Conservation (phyloP, 2,113 vertebrate species). For the Phocoena phocoena region DNA sequence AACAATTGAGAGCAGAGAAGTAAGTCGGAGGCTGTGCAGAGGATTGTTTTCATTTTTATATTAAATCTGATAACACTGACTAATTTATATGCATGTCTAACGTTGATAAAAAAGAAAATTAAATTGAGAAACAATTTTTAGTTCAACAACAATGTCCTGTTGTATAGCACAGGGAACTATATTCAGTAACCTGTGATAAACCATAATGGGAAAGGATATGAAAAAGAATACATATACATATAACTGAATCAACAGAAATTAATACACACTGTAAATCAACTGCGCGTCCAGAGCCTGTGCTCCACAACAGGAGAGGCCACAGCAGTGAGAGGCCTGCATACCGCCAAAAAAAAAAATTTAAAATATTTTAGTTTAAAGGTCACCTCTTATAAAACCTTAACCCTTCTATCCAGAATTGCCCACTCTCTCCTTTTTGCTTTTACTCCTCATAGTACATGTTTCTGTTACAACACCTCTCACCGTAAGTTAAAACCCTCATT, state of each 20-base stretch:
- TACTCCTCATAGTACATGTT: background rate
- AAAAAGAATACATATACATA: background rate
- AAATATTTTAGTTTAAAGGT: background rate
- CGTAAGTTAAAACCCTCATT: background rate
- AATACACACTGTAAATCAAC: background rate
- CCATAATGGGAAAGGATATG: background rate
- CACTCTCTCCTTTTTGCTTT: background rate
- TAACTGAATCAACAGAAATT: background rate
- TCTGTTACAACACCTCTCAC: background rate
- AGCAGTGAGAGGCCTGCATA: too few species aligned
- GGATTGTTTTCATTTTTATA: background rate
- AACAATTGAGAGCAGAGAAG: background rate
- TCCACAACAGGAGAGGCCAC: too few species aligned
- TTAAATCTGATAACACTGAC: background rate
- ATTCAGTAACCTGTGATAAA: background rate
- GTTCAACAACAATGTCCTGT: background rate
- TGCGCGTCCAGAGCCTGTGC: too few species aligned
- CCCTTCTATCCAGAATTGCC: background rate
- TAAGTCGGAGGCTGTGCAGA: background rate
- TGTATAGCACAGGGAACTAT: background rate
- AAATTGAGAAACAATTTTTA: background rate
- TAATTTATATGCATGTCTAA: background rate
- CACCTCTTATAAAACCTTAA: background rate
- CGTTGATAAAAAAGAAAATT: background rate
- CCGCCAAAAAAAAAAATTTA: too few species aligned